These are phyloP conservation scores for Alfaro cultratus DNA, from an alignment of 2,797 vertebrate species.

Conservation along the genomic window DNA sequence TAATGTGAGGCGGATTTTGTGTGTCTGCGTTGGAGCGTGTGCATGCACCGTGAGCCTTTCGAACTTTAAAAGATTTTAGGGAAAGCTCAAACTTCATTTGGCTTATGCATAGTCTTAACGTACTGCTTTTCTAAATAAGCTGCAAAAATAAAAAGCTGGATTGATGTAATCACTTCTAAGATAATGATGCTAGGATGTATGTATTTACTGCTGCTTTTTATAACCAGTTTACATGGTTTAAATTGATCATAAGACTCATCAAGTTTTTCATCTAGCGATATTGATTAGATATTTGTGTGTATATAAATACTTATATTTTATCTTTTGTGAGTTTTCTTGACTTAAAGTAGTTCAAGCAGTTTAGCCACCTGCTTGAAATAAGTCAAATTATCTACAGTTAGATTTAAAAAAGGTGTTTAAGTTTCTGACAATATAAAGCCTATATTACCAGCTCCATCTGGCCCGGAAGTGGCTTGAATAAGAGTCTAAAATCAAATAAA, in stretches of 20 bases:
- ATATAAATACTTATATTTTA: background rate
- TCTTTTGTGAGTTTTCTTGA: background rate
- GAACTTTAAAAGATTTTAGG: slow-evolving; percentile 44
- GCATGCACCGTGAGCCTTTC: slow-evolving; percentile 23
- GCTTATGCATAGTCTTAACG: slow-evolving; percentile 6
- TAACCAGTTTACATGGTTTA: background rate
- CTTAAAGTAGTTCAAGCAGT: background rate
- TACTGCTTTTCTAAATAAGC: background rate
- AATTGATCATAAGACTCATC: background rate
- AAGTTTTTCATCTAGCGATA: background rate
- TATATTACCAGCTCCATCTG: background rate
- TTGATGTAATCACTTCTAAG: background rate
- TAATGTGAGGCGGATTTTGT: slow-evolving; percentile 47
- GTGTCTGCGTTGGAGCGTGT: slow-evolving; percentile 15
- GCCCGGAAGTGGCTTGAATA: background rate
- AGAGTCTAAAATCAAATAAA: background rate
- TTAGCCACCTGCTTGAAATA: background rate
- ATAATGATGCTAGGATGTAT: background rate
- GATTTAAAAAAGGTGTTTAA: background rate
- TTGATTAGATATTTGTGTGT: background rate
- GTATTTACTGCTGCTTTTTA: background rate
- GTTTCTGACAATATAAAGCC: background rate
- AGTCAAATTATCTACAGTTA: background rate
- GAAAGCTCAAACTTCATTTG: slow-evolving; percentile 21
- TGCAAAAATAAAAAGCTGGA: background rate